Percentiles rank a stretch among this genome's conserved stretches.
Evolutionary conservation across 2,113 vertebrate species (phyloP).

Genomic region (Machaerirhynchus nigripectus): DNA sequence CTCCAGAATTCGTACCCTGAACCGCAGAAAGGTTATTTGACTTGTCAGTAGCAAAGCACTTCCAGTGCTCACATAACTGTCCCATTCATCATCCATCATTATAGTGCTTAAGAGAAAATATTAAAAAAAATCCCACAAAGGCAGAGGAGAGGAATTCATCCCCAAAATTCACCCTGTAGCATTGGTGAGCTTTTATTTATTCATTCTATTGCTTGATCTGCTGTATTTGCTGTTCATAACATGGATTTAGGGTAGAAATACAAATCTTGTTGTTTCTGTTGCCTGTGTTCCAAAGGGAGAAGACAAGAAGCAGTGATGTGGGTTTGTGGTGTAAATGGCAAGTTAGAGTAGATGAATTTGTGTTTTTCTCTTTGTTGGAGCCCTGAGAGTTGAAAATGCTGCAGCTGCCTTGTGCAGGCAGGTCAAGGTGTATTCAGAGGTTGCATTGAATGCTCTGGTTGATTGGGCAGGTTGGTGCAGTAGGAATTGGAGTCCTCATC

Average conservation of each 20-base stretch:
- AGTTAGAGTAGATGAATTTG: neutral
- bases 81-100: constrained; percentile 40
- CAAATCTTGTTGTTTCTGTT: neutral
- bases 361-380: neutral
- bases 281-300: neutral
- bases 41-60: constrained; percentile 32
- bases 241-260: neutral
- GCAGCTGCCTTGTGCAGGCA: neutral
- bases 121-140: neutral
- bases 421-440: neutral
- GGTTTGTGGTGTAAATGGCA: neutral
- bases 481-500: accelerated
- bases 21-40: neutral
- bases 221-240: neutral
- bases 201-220: neutral
- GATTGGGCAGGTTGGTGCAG: neutral
- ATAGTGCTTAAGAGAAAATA: neutral
- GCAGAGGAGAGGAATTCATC: neutral
- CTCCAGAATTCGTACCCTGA: constrained; percentile 1
- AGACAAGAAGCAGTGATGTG: neutral
- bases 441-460: neutral
- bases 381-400: neutral
- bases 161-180: neutral
- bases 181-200: neutral
- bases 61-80: constrained; percentile 4